A percentile compares a stretch with the other conserved stretches of the same genome.
phyloP scores from a whole-genome alignment of 2,797 vertebrate species.

The Sparus aurata region DNA sequence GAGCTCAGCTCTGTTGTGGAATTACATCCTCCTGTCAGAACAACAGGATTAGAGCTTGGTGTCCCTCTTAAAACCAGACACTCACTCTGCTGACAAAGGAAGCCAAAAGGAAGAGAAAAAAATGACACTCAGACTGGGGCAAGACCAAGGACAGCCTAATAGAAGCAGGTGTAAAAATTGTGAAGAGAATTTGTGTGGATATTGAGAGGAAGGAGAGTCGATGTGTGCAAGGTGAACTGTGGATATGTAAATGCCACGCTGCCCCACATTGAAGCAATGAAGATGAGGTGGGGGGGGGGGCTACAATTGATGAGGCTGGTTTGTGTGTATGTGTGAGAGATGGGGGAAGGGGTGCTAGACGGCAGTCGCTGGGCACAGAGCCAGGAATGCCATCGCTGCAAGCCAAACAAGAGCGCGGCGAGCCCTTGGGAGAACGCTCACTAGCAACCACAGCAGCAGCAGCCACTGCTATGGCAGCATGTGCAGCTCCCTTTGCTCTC shows the following conservation, averaged over 20 bases:
- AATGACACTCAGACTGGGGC: constrained; percentile 5
- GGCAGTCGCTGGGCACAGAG: constrained; percentile 81
- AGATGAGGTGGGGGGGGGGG: constrained; percentile 45
- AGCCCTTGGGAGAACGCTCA: constrained; percentile 74
- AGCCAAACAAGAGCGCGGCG: constrained; percentile 81
- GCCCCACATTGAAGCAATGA: constrained; percentile 53
- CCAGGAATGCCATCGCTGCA: constrained; percentile 86
- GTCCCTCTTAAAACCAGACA: constrained; percentile 71
- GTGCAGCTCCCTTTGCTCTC: constrained; percentile 37
- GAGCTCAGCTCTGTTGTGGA: constrained; percentile 73
- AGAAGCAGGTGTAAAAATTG: constrained; percentile 47
- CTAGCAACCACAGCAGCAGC: constrained; percentile 69
- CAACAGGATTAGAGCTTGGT: constrained; percentile 77
- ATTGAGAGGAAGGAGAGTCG: constrained; percentile 26
- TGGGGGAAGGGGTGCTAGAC: constrained; percentile 74
- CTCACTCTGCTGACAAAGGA: constrained; percentile 56
- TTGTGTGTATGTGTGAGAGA: constrained; percentile 48
- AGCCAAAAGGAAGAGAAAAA: constrained; percentile 10
- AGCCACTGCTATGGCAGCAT: constrained; percentile 50
- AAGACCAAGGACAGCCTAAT: constrained; percentile 46
- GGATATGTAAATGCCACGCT: constrained; percentile 52
- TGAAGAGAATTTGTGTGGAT: constrained; percentile 29
- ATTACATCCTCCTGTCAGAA: constrained; percentile 77
- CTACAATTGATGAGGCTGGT: constrained; percentile 53
- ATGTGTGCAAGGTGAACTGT: constrained; percentile 34